These are phyloP conservation scores for Acipenser ruthenus DNA, from an alignment of 2,797 vertebrate species.

Conservation along the genomic window DNA sequence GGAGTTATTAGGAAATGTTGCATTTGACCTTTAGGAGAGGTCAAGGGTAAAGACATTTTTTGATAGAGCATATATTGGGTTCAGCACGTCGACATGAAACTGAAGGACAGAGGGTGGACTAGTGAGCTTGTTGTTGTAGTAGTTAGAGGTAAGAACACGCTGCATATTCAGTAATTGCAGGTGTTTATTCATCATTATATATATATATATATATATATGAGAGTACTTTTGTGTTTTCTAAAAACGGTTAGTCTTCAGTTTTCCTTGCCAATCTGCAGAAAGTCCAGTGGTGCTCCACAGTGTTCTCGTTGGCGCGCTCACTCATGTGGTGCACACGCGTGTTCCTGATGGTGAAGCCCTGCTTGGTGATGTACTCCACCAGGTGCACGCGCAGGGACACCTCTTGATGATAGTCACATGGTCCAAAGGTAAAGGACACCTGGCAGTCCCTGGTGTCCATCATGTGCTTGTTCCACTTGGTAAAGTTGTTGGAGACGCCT, in stretches of 20 bases:
- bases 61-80: too few species aligned
- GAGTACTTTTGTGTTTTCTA: too few species aligned
- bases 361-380: conserved; percentile 97
- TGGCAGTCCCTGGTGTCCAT: conserved; percentile 99
- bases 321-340: conserved; percentile 98
- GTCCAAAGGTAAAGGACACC: conserved; percentile 96
- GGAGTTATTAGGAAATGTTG: too few species aligned
- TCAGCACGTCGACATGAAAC: too few species aligned
- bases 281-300: conserved; percentile 98
- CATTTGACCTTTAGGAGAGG: too few species aligned
- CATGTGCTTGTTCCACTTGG: conserved; percentile 99
- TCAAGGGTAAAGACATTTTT: too few species aligned
- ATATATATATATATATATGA: too few species aligned
- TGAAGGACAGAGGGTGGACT: too few species aligned
- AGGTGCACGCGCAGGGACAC: conserved; percentile 90
- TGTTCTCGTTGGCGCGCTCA: conserved; percentile 95
- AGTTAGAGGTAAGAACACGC: too few species aligned
- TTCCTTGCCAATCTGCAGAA: conserved; percentile 91
- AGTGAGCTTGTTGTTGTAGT: too few species aligned
- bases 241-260: conserved; percentile 77
- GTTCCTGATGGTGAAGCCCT: conserved; percentile 93
- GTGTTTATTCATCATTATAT: too few species aligned
- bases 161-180: too few species aligned
- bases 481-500: conserved; percentile 93
- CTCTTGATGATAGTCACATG: conserved; percentile 97